Evolutionary conservation across 1,140 invertebrate species (phyloP).

Genomic region (Pristionchus pacificus): DNA sequence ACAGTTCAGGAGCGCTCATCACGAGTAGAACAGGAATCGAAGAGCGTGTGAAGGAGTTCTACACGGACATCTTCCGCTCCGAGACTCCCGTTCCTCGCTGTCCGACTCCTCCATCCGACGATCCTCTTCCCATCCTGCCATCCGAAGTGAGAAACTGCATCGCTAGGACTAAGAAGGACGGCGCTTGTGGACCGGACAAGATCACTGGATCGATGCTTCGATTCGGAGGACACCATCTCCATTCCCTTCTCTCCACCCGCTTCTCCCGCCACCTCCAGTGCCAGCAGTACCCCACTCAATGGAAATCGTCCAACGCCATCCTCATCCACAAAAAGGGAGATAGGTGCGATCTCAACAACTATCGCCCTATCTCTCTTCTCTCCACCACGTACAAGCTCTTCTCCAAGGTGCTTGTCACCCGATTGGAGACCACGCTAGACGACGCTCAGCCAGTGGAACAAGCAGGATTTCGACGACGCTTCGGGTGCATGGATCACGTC

Average conservation of each 20-base stretch:
- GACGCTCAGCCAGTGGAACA: not conserved
- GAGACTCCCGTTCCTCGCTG: not conserved
- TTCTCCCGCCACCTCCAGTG: too few species aligned
- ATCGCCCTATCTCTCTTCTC: constrained; percentile 5
- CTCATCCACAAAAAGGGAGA: constrained; percentile 12
- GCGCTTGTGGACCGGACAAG: not conserved
- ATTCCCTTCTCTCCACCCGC: not conserved
- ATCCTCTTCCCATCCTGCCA: not conserved
- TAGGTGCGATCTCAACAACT: not conserved
- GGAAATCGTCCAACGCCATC: too few species aligned
- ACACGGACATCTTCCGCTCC: too few species aligned
- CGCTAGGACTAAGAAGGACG: too few species aligned
- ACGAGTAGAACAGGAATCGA: too few species aligned
- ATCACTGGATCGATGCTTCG: not conserved
- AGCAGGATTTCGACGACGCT: constrained; percentile 6
- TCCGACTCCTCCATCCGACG: not conserved
- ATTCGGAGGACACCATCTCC: not conserved
- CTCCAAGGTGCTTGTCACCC: not conserved
- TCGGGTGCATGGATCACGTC: not conserved
- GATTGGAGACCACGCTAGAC: not conserved
- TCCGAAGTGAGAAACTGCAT: too few species aligned
- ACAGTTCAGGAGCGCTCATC: too few species aligned
- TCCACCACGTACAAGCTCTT: constrained; percentile 4
- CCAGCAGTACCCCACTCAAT: too few species aligned
- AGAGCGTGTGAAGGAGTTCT: not conserved